Conservation (phyloP, 2,797 vertebrate genomes). For the Steatocranus sp. region DNA sequence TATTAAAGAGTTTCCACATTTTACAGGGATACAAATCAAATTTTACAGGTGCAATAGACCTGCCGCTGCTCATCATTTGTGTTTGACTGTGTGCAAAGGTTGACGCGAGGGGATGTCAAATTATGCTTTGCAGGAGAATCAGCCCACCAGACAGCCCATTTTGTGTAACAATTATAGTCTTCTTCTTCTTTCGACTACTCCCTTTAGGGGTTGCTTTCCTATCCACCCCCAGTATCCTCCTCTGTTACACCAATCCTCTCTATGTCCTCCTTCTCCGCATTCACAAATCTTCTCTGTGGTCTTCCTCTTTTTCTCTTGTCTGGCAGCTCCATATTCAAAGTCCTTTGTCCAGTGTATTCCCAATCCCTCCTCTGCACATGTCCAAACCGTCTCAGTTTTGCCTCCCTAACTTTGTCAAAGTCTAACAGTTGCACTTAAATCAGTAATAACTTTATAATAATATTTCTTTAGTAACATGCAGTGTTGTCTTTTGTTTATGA, state of each 20-base stretch:
- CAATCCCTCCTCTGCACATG: background rate
- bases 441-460: background rate
- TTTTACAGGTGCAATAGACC: fast-evolving
- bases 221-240: background rate
- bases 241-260: background rate
- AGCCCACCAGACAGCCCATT: background rate
- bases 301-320: background rate
- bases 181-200: background rate
- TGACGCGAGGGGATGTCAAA: background rate
- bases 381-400: background rate
- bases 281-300: background rate
- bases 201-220: background rate
- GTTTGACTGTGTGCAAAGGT: background rate
- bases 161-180: background rate
- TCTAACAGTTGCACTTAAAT: background rate
- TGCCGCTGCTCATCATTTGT: background rate
- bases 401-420: background rate
- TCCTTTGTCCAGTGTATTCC: background rate
- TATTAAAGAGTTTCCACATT: background rate
- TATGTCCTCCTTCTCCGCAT: background rate
- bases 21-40: background rate
- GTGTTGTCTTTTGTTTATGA: background rate
- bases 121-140: background rate
- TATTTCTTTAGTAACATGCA: background rate
- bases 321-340: background rate